Evolutionary conservation across 2,113 vertebrate species (phyloP), one percentile per base, ranked within the genome.

Genomic region (Heliornis fulica): DNA sequence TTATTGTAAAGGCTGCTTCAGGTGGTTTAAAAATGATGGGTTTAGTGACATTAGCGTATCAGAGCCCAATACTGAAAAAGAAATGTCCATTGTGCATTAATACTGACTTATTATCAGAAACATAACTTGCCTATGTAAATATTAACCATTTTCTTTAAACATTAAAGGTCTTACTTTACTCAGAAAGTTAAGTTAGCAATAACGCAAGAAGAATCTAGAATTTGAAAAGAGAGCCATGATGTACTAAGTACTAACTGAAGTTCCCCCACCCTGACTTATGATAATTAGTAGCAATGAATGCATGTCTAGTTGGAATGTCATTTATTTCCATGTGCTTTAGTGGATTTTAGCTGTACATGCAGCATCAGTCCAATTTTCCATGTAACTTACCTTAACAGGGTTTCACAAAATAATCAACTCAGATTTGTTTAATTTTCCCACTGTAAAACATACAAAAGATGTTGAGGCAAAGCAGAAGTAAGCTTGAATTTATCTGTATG

Each of bases 111-210:
- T 77, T 97, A 97, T 91, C 91, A 96, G 95, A 97, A 97, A 96
- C 70, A 72, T 83, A 97, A 94, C 83, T 96, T 97, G 96, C 96
- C 80, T 87, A 53, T 94, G 91, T 97, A 97, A 97, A 97, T 97
- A 96, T 94, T 97, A 97, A 96, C 94, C 46, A 65, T 94, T 97
- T 97, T 97, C 90, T 94, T 97, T 97, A 94, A 96, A 94, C 83
- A 94, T 91, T 83, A 89, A 97, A 98, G 87, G 77, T 95, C 82
- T 97, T 95, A 40, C 48, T 96, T 97, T 96, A 95, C 97, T 97
- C 90, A 96, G 88, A 96, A 96, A 94, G 85, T 93, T 96, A 94
- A 96, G 91, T 51, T 63, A 89, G 11, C 46, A 57, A 59, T 78
- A 64, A 59, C 64, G 59, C 29, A 28, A 90, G 83, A 95, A 96